Evolutionary conservation across 1,140 invertebrate genomes (phyloP), one percentile per base, ranked within the genome.

Genomic region (Caenorhabditis remanei): DNA sequence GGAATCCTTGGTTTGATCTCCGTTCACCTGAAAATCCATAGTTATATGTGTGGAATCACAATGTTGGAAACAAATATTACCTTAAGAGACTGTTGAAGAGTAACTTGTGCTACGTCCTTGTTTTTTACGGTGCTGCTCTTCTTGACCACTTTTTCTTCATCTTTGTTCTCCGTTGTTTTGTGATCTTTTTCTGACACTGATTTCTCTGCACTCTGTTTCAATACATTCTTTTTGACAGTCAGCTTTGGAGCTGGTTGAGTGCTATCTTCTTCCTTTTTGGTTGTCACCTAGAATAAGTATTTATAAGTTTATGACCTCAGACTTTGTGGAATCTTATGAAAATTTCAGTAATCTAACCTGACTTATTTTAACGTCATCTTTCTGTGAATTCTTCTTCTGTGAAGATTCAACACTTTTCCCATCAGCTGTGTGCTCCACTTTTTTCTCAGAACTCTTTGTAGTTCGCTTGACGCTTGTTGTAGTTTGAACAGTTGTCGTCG

Each of bases 401-500:
- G 55, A 53, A 16, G 67, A 58, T 41, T 87, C 86, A 8, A 87
- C 79, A 16, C 43, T 87, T 21, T 87, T 87, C 13, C 82, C 86
- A 32, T 82, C 75, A 19, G 85, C 50, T 19, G 75, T 87, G n/a
- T 43, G 85, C n/a, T 87, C 55, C 6, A 87, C 24, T 43, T 87
- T 87, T 41, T 87, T 87, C 48, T 87, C 86, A 13, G 86, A 79
- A 43, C 48, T 63, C 8, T 71, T 79, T 50, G 82, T 46, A 21
- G 75, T 87, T 65, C 46, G 46, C 40, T 65, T 83, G 55, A 84
- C 82, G 50, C 82, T 87, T 46, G 86, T 87, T 48, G 86, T 87
- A 24, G 86, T 87, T 43, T 71, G 56, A 61, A 71, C 71, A 41
- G 86, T 87, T 56, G 86, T 87, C n/a, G 86, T 87, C 8, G 86